A percentile compares a stretch with the other conserved stretches of the same genome.
Evolutionary conservation across 2,113 vertebrate genomes (phyloP).

Genomic region (Neopipo cinnamomea): DNA sequence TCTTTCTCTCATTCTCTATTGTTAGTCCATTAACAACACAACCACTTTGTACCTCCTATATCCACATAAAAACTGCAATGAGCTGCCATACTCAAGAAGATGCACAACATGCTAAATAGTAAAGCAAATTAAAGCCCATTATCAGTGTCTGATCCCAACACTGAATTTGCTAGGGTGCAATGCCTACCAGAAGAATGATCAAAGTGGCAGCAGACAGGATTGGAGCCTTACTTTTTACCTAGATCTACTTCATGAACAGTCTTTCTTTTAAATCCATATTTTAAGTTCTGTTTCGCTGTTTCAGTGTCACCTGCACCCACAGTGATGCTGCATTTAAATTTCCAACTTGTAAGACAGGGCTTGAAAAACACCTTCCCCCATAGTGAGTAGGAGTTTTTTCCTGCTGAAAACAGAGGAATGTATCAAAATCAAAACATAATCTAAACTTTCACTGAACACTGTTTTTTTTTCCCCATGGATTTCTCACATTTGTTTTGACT

Average conservation of each 20-base stretch:
- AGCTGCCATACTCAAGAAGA: neutral
- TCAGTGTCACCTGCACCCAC: neutral
- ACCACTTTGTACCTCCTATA: neutral
- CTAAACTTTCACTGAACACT: neutral
- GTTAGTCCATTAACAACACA: neutral
- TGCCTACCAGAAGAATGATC: neutral
- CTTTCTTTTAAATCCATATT: neutral
- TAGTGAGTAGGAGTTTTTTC: neutral
- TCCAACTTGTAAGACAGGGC: neutral
- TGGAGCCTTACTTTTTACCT: neutral
- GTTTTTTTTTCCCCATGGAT: neutral
- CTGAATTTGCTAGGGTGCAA: neutral
- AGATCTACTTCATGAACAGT: neutral
- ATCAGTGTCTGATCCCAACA: neutral
- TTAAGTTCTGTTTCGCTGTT: neutral
- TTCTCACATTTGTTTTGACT: neutral
- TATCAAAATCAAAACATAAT: neutral
- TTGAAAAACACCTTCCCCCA: neutral
- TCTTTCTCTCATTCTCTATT: neutral
- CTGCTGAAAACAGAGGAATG: neutral
- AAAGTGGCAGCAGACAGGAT: neutral
- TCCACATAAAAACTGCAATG: neutral
- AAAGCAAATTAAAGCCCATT: neutral
- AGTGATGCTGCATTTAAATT: neutral
- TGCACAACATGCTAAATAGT: neutral